Percentiles rank a stretch among this genome's conserved stretches.
These are phyloP conservation scores for Drosophila funebris DNA, from an alignment of 1,140 invertebrate species.

Conservation along the genomic window DNA sequence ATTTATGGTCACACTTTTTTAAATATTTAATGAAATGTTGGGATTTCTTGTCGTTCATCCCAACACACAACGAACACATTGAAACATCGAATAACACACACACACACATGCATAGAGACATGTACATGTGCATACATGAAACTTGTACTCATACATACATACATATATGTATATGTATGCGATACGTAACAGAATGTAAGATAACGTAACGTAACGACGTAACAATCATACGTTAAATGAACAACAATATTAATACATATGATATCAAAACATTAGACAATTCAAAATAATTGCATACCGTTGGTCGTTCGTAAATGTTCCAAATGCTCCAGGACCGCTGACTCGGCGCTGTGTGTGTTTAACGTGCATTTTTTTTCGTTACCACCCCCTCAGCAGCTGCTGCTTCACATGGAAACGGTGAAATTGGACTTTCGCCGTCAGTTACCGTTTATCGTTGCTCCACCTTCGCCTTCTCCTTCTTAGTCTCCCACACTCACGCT, in stretches of 20 bases:
- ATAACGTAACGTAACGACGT: conserved; percentile 19
- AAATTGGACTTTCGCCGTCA: conserved; percentile 26
- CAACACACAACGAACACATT: conserved; percentile 16
- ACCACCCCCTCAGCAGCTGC: conserved; percentile 29
- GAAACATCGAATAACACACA: conserved; percentile 25
- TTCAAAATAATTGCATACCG: conserved; percentile 68
- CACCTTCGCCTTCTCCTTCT: neutral
- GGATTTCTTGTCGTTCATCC: conserved; percentile 37
- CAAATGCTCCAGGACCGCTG: conserved; percentile 83
- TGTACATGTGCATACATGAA: conserved; percentile 1
- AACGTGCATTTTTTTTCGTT: conserved; percentile 76
- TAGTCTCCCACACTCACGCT: neutral
- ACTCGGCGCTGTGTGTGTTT: conserved; percentile 83
- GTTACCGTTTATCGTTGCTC: conserved; percentile 4
- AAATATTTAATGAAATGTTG: conserved; percentile 50
- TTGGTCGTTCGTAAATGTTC: conserved; percentile 82
- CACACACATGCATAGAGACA: neutral
- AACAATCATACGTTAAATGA: conserved; percentile 25
- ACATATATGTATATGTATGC: no score
- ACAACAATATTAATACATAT: conserved; percentile 42
- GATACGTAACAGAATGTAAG: neutral
- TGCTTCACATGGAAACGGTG: conserved; percentile 57
- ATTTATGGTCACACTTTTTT: conserved; percentile 41
- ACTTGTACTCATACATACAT: neutral
- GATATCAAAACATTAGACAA: conserved; percentile 26